Evolutionary conservation across 2,888 invertebrate species (phyloP).

Genomic region (Caenorhabditis zanzibari): DNA sequence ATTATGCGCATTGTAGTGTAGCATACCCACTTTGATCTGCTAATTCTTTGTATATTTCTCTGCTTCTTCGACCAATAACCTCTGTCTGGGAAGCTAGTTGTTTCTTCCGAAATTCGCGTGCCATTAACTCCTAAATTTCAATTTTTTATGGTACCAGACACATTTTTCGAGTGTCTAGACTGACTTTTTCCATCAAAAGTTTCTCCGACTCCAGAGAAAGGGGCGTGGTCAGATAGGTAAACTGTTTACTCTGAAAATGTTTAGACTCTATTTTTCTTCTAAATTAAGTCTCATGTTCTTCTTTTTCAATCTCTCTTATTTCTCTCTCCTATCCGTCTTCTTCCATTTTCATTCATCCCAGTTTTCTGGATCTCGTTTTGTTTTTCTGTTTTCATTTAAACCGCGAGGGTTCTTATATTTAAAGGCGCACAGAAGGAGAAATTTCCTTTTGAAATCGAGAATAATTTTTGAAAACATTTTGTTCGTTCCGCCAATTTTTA

Average conservation of each 20-base stretch:
- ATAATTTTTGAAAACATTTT: constrained; percentile 30
- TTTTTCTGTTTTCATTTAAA: constrained; percentile 36
- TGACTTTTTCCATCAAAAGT: no score
- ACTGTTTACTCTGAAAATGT: constrained; percentile 17
- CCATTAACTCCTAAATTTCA: no score
- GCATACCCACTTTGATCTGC: no score
- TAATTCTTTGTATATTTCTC: no score
- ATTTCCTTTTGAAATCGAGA: constrained; percentile 33
- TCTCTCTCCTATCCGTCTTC: constrained; percentile 17
- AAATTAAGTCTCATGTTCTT: constrained; percentile 34
- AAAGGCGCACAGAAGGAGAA: constrained; percentile 10
- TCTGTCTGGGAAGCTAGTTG: no score
- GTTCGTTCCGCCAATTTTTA: constrained; percentile 23
- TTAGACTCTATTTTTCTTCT: neutral
- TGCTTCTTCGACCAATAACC: neutral
- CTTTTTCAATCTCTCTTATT: constrained; percentile 15
- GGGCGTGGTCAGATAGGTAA: no score
- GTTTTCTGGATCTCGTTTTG: constrained; percentile 7
- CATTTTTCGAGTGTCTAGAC: no score
- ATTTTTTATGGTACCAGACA: no score
- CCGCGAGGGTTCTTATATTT: constrained; percentile 33
- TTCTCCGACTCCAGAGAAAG: no score
- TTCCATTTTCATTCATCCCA: constrained; percentile 10
- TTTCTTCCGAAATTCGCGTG: no score
- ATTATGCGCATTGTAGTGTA: no score